phyloP scores from a whole-genome alignment of 2,113 vertebrate species.

The Dipodomys ordii region DNA sequence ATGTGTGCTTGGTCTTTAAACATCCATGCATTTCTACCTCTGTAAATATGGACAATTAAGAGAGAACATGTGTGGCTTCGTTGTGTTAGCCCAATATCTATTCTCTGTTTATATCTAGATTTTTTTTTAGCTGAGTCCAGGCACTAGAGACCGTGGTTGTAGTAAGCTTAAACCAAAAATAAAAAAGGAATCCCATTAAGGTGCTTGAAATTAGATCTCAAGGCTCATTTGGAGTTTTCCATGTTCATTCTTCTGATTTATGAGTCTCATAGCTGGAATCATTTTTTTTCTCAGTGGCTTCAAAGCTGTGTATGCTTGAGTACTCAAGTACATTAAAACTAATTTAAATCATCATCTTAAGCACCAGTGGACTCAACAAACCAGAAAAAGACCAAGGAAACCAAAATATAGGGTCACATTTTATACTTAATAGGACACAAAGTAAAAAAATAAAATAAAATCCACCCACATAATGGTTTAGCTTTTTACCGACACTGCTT shows the following conservation, averaged over 20 bases:
- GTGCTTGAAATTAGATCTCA: slow-evolving; percentile 81
- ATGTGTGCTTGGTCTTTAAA: not conserved
- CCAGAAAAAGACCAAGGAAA: slow-evolving; percentile 71
- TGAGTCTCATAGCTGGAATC: slow-evolving; percentile 70
- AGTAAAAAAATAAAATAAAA: slow-evolving; percentile 41
- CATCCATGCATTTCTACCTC: not conserved
- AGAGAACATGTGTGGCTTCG: not conserved
- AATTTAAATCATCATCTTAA: slow-evolving; percentile 82
- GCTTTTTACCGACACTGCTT: slow-evolving; percentile 14
- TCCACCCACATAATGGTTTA: slow-evolving; percentile 63
- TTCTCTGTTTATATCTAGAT: slow-evolving; percentile 30
- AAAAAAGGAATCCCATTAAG: slow-evolving; percentile 73
- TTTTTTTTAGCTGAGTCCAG: not conserved
- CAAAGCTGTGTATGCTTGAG: slow-evolving; percentile 84
- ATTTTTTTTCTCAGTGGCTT: slow-evolving; percentile 76
- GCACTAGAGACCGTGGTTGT: slow-evolving; percentile 24
- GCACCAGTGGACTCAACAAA: slow-evolving; percentile 76
- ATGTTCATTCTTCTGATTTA: slow-evolving; percentile 82
- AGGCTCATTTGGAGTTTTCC: slow-evolving; percentile 75
- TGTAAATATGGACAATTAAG: not conserved
- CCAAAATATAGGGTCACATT: slow-evolving; percentile 71
- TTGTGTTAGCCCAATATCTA: not conserved
- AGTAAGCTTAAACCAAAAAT: slow-evolving; percentile 71
- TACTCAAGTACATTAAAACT: slow-evolving; percentile 81
- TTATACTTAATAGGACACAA: slow-evolving; percentile 52